phyloP scores from a whole-genome alignment of 2,888 invertebrate species.

The Platycheirus rosarum region DNA sequence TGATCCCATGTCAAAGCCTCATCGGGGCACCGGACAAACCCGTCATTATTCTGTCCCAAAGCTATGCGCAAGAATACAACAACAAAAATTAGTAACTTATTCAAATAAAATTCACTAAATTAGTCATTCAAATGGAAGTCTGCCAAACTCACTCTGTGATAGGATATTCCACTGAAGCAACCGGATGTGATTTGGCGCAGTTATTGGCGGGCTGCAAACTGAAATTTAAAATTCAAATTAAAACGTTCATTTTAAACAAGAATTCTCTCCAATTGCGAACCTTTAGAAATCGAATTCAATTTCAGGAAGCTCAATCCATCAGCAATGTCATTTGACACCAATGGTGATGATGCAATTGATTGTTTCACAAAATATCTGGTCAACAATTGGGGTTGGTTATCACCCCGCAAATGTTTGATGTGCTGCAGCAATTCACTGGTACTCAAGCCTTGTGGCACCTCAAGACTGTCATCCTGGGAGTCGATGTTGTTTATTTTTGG shows the following conservation, averaged over 20 bases:
- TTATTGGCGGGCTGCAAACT: conserved; percentile 83
- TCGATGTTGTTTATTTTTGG: conserved; percentile 87
- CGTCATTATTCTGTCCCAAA: conserved; percentile 87
- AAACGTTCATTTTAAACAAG: too few species aligned
- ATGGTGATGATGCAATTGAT: conserved; percentile 57
- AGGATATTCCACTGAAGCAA: conserved; percentile 89
- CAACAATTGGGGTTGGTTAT: conserved; percentile 83
- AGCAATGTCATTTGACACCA: conserved; percentile 79
- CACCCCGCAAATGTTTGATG: conserved; percentile 83
- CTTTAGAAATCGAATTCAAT: conserved; percentile 83
- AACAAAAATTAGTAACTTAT: too few species aligned
- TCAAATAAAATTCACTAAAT: conserved; percentile 24
- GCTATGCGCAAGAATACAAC: too few species aligned
- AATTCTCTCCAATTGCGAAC: too few species aligned
- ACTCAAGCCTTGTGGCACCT: conserved; percentile 82
- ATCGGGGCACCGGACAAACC: conserved; percentile 88
- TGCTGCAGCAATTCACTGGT: conserved; percentile 84
- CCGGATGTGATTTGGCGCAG: conserved; percentile 83
- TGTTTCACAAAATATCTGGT: conserved; percentile 80
- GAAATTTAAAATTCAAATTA: conserved; percentile 66
- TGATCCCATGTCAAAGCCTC: conserved; percentile 88
- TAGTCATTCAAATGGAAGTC: conserved; percentile 51
- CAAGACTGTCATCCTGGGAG: conserved; percentile 85
- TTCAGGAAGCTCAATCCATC: conserved; percentile 82
- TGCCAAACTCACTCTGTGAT: conserved; percentile 85